Percentiles rank a stretch among this genome's conserved stretches.
Conservation (phyloP, 2,888 invertebrate species). For the Cryptocheilus praepositus region DNA sequence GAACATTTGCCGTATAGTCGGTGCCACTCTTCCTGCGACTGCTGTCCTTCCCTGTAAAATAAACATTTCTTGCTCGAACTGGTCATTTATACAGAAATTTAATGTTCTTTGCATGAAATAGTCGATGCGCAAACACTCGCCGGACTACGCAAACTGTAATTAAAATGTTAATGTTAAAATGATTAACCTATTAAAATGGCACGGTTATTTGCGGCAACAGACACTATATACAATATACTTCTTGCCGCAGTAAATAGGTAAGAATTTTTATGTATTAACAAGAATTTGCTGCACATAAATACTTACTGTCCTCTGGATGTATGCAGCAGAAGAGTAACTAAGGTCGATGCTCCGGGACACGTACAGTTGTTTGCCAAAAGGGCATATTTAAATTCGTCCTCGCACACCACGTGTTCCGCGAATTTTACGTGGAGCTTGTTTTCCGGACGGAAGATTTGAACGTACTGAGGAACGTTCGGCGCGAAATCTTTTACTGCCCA, state of each 20-base stretch:
- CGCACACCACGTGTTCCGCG: conserved; percentile 98
- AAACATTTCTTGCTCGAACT: not conserved
- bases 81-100: not conserved
- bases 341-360: conserved; percentile 97
- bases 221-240: not conserved
- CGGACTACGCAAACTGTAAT: too few relatives aligned
- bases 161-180: too few relatives aligned
- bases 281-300: not conserved
- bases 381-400: conserved; percentile 99
- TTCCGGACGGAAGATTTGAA: conserved; percentile 98
- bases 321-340: conserved; percentile 95
- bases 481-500: conserved; percentile 99
- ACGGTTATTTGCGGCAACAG: too few relatives aligned
- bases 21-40: conserved; percentile 98
- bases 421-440: conserved; percentile 99
- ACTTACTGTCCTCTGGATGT: conserved; percentile 99
- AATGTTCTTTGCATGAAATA: too few relatives aligned
- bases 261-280: not conserved
- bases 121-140: too few relatives aligned
- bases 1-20: conserved; percentile 98
- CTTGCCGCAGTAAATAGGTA: too few relatives aligned
- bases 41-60: conserved; percentile 89
- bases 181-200: too few relatives aligned
- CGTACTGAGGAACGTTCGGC: conserved; percentile 96
- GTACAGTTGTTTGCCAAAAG: conserved; percentile 98